Conservation (phyloP, 1,140 invertebrate genomes). For the Eufriesea mexicana region DNA sequence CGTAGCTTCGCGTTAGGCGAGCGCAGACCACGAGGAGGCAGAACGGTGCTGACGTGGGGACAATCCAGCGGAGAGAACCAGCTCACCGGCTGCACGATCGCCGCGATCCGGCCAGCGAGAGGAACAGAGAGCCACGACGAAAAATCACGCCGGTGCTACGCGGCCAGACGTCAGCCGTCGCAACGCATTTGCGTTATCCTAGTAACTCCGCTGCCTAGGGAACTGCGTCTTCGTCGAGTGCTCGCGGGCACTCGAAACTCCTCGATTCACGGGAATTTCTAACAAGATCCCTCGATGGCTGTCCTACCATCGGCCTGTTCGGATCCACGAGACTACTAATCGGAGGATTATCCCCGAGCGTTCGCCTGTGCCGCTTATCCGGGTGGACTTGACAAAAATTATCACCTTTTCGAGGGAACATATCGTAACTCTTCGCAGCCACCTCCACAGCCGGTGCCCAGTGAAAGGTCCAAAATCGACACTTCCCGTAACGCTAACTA, state of each 20-base stretch:
- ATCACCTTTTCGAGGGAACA: neutral
- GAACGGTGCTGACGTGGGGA: slow-evolving; percentile 69
- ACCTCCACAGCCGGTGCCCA: no score
- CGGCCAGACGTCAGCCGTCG: slow-evolving; percentile 72
- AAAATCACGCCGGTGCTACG: slow-evolving; percentile 63
- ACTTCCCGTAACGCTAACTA: neutral
- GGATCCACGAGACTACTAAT: no score
- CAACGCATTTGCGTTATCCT: slow-evolving; percentile 72
- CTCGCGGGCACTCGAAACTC: neutral
- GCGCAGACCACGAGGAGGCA: slow-evolving; percentile 52
- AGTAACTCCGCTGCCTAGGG: slow-evolving; percentile 25
- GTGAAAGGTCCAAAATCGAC: slow-evolving; percentile 18
- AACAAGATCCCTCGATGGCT: no score
- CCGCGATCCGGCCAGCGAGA: neutral
- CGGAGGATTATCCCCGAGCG: no score
- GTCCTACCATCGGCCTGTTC: no score
- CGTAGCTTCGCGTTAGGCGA: slow-evolving; percentile 72
- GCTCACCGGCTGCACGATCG: slow-evolving; percentile 42
- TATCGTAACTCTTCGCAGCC: neutral
- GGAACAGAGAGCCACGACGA: slow-evolving; percentile 34
- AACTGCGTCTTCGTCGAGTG: neutral
- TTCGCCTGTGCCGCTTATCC: no score
- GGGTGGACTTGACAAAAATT: no score
- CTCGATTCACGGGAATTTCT: no score
- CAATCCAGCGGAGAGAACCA: slow-evolving; percentile 63